A percentile compares a stretch with the other conserved stretches of the same genome.
phyloP scores from a whole-genome alignment of 2,797 vertebrate genomes.

The Fratercula arctica region DNA sequence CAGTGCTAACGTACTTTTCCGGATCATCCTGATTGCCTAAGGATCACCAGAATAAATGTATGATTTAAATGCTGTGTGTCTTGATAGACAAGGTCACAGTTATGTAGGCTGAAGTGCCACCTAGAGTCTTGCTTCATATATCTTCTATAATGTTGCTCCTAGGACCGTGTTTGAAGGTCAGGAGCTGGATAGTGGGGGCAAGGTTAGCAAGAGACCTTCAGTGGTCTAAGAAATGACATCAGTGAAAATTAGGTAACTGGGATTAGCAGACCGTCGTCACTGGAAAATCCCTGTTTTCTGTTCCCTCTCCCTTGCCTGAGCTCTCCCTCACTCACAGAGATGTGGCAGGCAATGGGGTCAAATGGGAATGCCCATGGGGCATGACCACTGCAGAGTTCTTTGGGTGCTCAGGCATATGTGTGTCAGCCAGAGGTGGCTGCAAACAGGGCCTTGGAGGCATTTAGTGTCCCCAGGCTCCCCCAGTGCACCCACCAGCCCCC shows the following conservation, averaged over 20 bases:
- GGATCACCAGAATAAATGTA: constrained; percentile 35
- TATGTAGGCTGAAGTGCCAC: constrained; percentile 66
- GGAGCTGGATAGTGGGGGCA: background rate
- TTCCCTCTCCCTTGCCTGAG: background rate
- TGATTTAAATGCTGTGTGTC: constrained; percentile 3
- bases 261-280: background rate
- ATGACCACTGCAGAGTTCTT: accelerated
- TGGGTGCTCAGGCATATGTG: accelerated
- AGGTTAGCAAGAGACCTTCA: background rate
- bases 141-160: background rate
- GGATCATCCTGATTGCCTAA: background rate
- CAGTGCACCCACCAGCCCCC: background rate
- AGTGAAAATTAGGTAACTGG: background rate
- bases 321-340: background rate
- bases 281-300: background rate
- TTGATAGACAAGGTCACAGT: constrained; percentile 51
- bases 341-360: background rate
- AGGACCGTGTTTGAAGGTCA: background rate
- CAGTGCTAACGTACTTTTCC: background rate
- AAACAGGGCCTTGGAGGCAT: background rate
- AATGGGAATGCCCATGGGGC: background rate
- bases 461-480: background rate
- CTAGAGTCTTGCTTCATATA: constrained; percentile 53
- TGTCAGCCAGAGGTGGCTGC: background rate
- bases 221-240: background rate